A percentile compares a stretch with the other conserved stretches of the same genome.
These are phyloP conservation scores for honey bee (Apis mellifera) DNA, from an alignment of 1,140 invertebrate genomes.

Conservation along the genomic window Amel_HAv3.1 CM009944.2:3949001-3949500, in stretches of 20 bases:
- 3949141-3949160: too few species aligned
- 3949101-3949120: background rate
- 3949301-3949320: background rate
- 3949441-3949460: slow-evolving; percentile 51
- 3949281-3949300: background rate
- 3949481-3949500: slow-evolving; percentile 50
- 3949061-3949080: background rate
- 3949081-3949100: background rate
- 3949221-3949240: background rate
- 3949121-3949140: too few species aligned
- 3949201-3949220: background rate
- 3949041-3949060: background rate
- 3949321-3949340: background rate
- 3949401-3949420: background rate
- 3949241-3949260: background rate
- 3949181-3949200: background rate
- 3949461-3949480: slow-evolving; percentile 39
- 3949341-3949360: background rate
- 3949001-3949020: background rate
- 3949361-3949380: slow-evolving; percentile 15
- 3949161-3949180: background rate
- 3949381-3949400: slow-evolving; percentile 17
- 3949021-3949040: background rate
- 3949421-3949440: slow-evolving; percentile 50
- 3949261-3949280: background rate